Evolutionary conservation across 2,113 vertebrate genomes (phyloP).

Genomic region (Myotis yumanensis): DNA sequence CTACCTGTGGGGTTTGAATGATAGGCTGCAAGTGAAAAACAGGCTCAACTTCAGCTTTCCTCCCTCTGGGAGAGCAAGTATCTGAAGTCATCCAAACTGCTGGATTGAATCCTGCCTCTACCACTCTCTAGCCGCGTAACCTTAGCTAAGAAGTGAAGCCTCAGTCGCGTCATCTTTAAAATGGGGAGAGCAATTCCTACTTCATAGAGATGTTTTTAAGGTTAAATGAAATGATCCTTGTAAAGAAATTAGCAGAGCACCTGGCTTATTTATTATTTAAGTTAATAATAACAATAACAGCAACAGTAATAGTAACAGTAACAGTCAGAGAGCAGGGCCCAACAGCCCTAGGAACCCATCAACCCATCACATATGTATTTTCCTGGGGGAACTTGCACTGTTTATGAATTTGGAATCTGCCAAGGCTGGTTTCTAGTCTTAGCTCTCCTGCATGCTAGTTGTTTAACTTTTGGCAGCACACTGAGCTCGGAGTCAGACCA

Average conservation of each 20-base stretch:
- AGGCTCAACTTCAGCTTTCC: conserved; percentile 4
- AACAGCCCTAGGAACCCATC: not conserved
- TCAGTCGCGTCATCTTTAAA: conserved; percentile 42
- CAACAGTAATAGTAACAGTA: not conserved
- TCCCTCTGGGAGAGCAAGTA: not conserved
- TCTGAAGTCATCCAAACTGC: conserved; percentile 26
- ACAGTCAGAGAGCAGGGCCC: not conserved
- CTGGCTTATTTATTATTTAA: conserved; percentile 37
- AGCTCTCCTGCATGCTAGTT: not conserved
- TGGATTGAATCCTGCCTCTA: not conserved
- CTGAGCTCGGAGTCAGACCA: not conserved
- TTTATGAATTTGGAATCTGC: conserved; percentile 11
- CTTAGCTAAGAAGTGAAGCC: not conserved
- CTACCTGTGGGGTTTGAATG: conserved; percentile 66
- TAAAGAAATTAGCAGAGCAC: not conserved
- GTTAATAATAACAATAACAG: not conserved
- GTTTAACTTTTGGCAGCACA: not conserved
- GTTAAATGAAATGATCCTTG: not conserved
- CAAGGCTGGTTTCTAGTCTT: conserved; percentile 7
- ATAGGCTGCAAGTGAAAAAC: conserved; percentile 60
- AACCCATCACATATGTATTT: not conserved
- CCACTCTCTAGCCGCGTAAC: not conserved
- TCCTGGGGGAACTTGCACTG: not conserved
- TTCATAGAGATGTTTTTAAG: conserved; percentile 19
- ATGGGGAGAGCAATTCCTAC: not conserved